A percentile compares a stretch with the other conserved stretches of the same genome.
phyloP scores from a whole-genome alignment of 2,888 invertebrate genomes.

The Heliconius aoede region DNA sequence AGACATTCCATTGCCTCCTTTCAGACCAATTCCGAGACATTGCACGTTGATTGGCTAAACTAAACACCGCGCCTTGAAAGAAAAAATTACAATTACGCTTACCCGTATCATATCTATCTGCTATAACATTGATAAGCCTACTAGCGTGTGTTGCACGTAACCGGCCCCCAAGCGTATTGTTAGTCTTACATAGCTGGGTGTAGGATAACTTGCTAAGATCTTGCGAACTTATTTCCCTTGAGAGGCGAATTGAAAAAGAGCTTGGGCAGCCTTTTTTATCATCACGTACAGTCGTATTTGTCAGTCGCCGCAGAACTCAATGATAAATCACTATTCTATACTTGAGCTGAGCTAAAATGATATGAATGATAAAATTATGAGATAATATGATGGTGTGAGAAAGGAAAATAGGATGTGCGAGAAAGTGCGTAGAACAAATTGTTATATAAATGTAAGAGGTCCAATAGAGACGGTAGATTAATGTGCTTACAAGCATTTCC shows the following conservation, averaged over 20 bases:
- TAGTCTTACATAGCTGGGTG: conserved; percentile 29
- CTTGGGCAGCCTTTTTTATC: conserved; percentile 14
- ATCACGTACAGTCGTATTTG: background rate
- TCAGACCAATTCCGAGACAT: background rate
- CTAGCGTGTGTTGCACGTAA: background rate
- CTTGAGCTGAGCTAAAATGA: no score
- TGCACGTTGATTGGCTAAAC: background rate
- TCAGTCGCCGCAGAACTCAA: background rate
- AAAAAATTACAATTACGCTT: background rate
- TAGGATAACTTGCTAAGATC: conserved; percentile 36
- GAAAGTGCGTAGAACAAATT: background rate
- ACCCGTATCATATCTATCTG: background rate
- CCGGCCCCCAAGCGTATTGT: conserved; percentile 9
- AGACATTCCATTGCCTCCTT: background rate
- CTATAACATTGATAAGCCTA: background rate
- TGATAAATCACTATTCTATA: background rate
- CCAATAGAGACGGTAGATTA: conserved; percentile 11
- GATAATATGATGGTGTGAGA: no score
- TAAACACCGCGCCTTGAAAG: background rate
- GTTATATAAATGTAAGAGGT: background rate
- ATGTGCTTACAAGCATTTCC: conserved; percentile 36
- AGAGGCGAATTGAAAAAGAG: conserved; percentile 37
- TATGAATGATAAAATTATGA: no score
- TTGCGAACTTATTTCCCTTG: conserved; percentile 37
- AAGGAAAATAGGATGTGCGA: background rate